phyloP scores from a whole-genome alignment of 2,888 invertebrate species.

The Megamerina dolium region DNA sequence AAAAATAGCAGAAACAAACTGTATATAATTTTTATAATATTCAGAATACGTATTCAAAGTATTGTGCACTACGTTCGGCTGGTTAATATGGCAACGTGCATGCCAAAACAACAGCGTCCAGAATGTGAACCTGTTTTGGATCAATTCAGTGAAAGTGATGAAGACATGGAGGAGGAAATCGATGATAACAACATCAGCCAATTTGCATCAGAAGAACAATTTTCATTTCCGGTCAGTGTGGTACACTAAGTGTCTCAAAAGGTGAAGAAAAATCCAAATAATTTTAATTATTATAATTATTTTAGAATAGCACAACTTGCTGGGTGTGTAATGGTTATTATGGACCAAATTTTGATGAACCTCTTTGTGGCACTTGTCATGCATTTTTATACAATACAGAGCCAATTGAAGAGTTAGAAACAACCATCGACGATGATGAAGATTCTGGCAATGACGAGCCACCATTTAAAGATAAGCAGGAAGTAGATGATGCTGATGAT shows the following conservation, averaged over 20 bases:
- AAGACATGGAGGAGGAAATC: slow-evolving; percentile 27
- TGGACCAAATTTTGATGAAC: slow-evolving; percentile 84
- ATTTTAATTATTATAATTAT: slow-evolving; percentile 11
- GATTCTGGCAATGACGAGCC: slow-evolving; percentile 96
- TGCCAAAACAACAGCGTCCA: slow-evolving; percentile 30
- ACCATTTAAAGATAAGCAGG: slow-evolving; percentile 45
- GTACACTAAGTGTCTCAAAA: background rate
- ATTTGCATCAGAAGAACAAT: slow-evolving; percentile 34
- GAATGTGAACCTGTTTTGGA: no score
- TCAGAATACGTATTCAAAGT: background rate
- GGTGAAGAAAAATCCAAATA: slow-evolving; percentile 13
- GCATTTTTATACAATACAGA: slow-evolving; percentile 81
- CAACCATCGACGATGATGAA: slow-evolving; percentile 71
- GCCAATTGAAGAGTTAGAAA: slow-evolving; percentile 38
- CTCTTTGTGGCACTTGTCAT: slow-evolving; percentile 87
- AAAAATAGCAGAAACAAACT: background rate
- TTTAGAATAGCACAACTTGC: slow-evolving; percentile 53
- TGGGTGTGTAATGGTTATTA: slow-evolving; percentile 88
- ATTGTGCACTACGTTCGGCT: no score
- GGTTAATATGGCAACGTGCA: slow-evolving; percentile 33
- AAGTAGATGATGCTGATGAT: slow-evolving; percentile 25
- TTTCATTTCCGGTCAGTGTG: slow-evolving; percentile 37
- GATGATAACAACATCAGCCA: slow-evolving; percentile 18
- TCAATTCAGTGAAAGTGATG: slow-evolving; percentile 25
- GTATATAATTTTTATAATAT: background rate